Percentiles rank a stretch among this genome's conserved stretches.
phyloP scores from a whole-genome alignment of 2,888 invertebrate genomes.

The Tetranychus truncatus region DNA sequence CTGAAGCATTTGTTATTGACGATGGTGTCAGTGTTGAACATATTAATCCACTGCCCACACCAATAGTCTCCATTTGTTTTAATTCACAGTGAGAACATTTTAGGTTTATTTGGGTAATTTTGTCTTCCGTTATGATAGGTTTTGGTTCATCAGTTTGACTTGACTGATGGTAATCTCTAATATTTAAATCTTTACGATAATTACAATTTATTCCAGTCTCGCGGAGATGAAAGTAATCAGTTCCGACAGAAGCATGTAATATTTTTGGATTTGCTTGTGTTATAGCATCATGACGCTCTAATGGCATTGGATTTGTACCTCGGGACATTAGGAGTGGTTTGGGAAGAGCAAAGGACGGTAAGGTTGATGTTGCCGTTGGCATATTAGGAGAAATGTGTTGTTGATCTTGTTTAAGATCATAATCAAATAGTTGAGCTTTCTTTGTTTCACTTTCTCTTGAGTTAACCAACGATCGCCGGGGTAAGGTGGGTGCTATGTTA shows the following conservation, averaged over 20 bases:
- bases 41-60: slow-evolving; percentile 39
- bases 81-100: slow-evolving; percentile 22
- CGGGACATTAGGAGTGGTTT: slow-evolving; percentile 9
- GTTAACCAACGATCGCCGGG: slow-evolving; percentile 11
- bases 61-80: slow-evolving; percentile 39
- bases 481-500: slow-evolving; percentile 20
- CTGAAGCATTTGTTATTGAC: neutral
- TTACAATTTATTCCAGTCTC: neutral
- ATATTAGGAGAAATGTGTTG: neutral
- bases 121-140: neutral
- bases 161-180: neutral
- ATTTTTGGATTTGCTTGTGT: slow-evolving; percentile 3
- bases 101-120: slow-evolving; percentile 4
- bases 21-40: slow-evolving; percentile 3
- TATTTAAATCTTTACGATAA: neutral
- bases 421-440: neutral
- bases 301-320: slow-evolving; percentile 14
- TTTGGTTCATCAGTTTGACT: slow-evolving; percentile 13
- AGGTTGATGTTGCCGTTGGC: neutral
- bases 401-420: neutral
- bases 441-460: slow-evolving; percentile 9
- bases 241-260: slow-evolving; percentile 4
- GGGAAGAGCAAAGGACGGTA: neutral
- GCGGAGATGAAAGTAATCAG: neutral
- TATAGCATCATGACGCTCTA: neutral